A percentile compares a stretch with the other conserved stretches of the same genome.
These are phyloP conservation scores for Atta colombica DNA, from an alignment of 1,140 invertebrate species.

Conservation along the genomic window DNA sequence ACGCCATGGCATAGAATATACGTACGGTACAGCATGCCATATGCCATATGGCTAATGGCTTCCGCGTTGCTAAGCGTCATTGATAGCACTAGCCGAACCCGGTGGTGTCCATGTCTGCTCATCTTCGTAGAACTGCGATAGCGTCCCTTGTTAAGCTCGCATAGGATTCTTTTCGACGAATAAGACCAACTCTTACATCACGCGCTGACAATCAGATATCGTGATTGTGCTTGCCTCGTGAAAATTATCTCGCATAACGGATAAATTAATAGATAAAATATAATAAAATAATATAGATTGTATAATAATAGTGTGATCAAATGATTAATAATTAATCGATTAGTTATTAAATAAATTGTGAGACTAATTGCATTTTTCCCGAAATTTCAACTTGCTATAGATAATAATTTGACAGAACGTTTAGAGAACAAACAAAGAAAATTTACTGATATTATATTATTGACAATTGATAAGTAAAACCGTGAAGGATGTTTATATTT, in stretches of 20 bases:
- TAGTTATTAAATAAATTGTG: not conserved
- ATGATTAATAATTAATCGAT: not conserved
- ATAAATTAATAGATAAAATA: not conserved
- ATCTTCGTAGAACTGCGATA: slow-evolving; percentile 51
- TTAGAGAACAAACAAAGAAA: not conserved
- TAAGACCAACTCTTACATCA: slow-evolving; percentile 44
- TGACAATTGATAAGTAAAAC: not conserved
- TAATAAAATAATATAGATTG: not conserved
- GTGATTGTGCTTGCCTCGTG: not conserved
- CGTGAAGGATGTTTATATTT: not conserved
- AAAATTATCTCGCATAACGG: slow-evolving; percentile 32
- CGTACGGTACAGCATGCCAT: slow-evolving; percentile 77
- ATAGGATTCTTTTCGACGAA: slow-evolving; percentile 26
- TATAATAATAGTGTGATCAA: not conserved
- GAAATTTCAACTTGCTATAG: not conserved
- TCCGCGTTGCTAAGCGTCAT: slow-evolving; percentile 67
- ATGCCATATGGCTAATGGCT: slow-evolving; percentile 83
- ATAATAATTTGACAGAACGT: not conserved
- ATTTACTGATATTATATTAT: not conserved
- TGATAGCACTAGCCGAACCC: slow-evolving; percentile 67
- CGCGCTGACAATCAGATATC: slow-evolving; percentile 39
- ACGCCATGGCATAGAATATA: slow-evolving; percentile 20
- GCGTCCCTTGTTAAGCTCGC: slow-evolving; percentile 47
- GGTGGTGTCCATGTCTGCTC: slow-evolving; percentile 53
- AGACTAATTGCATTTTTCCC: not conserved